Evolutionary conservation across 2,888 invertebrate genomes (phyloP).

Genomic region (Parnassius apollo): DNA sequence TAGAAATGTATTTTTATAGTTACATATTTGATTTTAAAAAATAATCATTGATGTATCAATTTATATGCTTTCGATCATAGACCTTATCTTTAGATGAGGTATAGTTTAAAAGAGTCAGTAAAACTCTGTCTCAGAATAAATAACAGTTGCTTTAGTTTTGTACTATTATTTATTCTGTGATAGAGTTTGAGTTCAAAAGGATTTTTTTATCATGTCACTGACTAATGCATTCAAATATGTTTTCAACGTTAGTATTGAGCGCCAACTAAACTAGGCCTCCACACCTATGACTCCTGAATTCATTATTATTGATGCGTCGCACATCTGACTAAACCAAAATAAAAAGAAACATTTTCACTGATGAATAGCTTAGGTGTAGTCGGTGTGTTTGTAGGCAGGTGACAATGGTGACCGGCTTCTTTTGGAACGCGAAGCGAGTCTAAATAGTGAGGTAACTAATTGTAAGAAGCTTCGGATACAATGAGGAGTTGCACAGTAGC

Average conservation of each 20-base stretch:
- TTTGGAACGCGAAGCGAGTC: constrained; percentile 58
- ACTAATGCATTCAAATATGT: constrained; percentile 1
- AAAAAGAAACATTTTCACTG: constrained; percentile 26
- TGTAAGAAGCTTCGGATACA: constrained; percentile 55
- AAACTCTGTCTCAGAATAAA: no score
- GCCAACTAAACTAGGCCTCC: no score
- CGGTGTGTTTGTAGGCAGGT: constrained; percentile 43
- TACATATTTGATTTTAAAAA: no score
- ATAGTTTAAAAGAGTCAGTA: no score
- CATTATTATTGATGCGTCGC: constrained; percentile 17
- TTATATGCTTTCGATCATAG: no score
- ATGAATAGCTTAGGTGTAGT: constrained; percentile 28
- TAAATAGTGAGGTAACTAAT: constrained; percentile 65
- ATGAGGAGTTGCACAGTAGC: constrained; percentile 71
- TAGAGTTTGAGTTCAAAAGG: background rate
- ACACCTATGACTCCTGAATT: constrained; percentile 8
- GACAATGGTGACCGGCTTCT: constrained; percentile 60
- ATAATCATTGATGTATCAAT: no score
- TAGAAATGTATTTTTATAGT: no score
- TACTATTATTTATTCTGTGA: no score
- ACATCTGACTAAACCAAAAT: constrained; percentile 26
- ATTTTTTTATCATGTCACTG: background rate
- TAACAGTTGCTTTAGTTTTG: no score
- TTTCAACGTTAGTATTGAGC: constrained; percentile 9
- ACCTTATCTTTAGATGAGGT: no score